Base-by-base conservation (phyloP, 1,140 invertebrate genomes). In the Atta cephalotes region DNA sequence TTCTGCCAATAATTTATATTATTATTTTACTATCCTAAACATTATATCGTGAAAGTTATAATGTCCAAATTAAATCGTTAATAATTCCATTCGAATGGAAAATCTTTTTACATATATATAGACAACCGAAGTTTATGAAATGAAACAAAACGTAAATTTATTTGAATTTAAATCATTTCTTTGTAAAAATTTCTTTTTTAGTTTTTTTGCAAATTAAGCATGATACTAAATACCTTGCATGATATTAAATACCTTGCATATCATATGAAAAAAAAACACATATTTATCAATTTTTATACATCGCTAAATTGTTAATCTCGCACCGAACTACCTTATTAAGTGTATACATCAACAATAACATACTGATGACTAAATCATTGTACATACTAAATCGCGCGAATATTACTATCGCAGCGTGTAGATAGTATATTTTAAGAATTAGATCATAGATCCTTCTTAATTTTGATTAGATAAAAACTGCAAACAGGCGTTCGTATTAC, bases 281-380 rank as follows among this genome's bases (percentile, higher is more conserved):
- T 45, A 45, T 45, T 5, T 74, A 56, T 78, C 12, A 6, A 25
- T 14, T 16, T 45, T 62, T 71, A 31, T 18, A 21, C 39, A 31
- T n/a, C 18, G 28, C 49, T 49, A 76, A 74, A 74, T 58, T 6
- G 28, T 49, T 77, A 65, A 65, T 62, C 12, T 25, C 51, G 60
- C 66, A 31, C 39, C 68, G 58, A 81, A 89, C 45, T 70, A 89
- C 39, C 45, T 60, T 51, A 65, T 79, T 56, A 84, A 84, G 66
- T 79, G 77, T 56, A 84, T 74, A 87, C 77, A 76, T 78, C 68
- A 88, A 88, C 72, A 85, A 79, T 79, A 89, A 89, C 28, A 76
- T 89, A 78, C 53, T n/a, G 49, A 90, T 89, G 85, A 89, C 77
- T 89, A 89, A 90, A 90, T 89, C 88, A 89, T 84, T 89, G 28